These are phyloP conservation scores for Echiichthys vipera DNA, from an alignment of 2,797 vertebrate genomes.

Conservation along the genomic window DNA sequence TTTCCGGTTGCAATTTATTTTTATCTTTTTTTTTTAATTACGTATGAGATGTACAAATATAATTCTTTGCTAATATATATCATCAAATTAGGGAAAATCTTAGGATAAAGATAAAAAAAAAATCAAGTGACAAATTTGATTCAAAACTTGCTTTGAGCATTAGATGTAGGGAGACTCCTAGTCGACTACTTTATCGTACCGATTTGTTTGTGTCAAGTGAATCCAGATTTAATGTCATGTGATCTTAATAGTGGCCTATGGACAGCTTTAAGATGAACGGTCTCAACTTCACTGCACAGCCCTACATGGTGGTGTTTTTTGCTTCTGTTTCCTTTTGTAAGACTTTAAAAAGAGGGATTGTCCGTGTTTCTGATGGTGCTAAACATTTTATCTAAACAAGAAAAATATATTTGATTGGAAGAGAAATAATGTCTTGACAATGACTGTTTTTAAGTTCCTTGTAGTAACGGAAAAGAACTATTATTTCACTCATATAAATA, in stretches of 20 bases:
- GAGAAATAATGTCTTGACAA: constrained; percentile 94
- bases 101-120: constrained; percentile 63
- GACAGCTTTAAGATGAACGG: constrained; percentile 82
- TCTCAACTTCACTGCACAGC: constrained; percentile 89
- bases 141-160: constrained; percentile 82
- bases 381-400: constrained; percentile 95
- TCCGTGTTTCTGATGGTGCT: constrained; percentile 97
- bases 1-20: constrained; percentile 77
- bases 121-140: constrained; percentile 80
- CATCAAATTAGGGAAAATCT: constrained; percentile 79
- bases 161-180: constrained; percentile 73
- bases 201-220: constrained; percentile 76
- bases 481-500: constrained; percentile 96
- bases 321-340: constrained; percentile 79
- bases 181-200: constrained; percentile 53
- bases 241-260: constrained; percentile 72
- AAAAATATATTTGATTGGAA: constrained; percentile 96
- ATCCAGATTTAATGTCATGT: constrained; percentile 72
- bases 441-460: constrained; percentile 97
- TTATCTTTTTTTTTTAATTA: constrained; percentile 63
- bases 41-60: constrained; percentile 88
- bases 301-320: constrained; percentile 83
- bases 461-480: constrained; percentile 90
- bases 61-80: constrained; percentile 91
- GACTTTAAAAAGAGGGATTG: constrained; percentile 87